Base-by-base conservation (phyloP, 2,113 vertebrate species). In the Vidua chalybeata region DNA sequence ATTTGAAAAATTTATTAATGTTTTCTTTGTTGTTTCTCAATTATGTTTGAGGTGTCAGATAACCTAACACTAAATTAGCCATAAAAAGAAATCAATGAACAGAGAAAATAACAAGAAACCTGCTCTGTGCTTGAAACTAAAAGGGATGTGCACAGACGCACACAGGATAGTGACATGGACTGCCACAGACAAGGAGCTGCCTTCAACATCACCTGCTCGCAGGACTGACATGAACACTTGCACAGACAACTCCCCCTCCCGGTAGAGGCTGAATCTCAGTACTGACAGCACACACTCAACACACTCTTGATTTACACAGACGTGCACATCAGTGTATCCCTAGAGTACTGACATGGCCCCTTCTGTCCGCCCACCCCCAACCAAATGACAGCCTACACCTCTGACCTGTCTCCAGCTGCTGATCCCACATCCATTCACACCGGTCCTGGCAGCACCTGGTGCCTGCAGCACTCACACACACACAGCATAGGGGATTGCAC, bases 281-380 rank as follows among this genome's bases (percentile, higher is more conserved):
- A 2, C 4, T n/a, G 33, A 55, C 26, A 59, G 30, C 59, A 46
- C 45, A 37, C 7, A 22, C 24, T 24, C 49, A 37, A 9, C 10
- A 23, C 16, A 13, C 13, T 49, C 46, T 49, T 2, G 2, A 9
- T 61, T 82, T 43, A 24, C 5, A 28, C 23, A 35, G 4, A 24
- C 0, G 2, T 1, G 3, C 30, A 11, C 23, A 19, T 56, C 9
- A 61, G 28, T 1, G 8, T 13, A 48, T 52, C 13, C 19, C 22
- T 24, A 0, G 1, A 75, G 9, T 10, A 20, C 35, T 8, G 1
- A 6, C 16, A 37, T 11, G 51, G 41, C 14, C 23, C 30, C 8
- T 15, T 11, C 55, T 48, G 7, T 35, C 27, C 0, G 0, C 11
- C 56, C 27, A 54, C 4, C 11, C 8, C 7, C 4, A 3, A 3